phyloP scores from a whole-genome alignment of 2,113 vertebrate genomes.

The Sardina pilchardus region DNA sequence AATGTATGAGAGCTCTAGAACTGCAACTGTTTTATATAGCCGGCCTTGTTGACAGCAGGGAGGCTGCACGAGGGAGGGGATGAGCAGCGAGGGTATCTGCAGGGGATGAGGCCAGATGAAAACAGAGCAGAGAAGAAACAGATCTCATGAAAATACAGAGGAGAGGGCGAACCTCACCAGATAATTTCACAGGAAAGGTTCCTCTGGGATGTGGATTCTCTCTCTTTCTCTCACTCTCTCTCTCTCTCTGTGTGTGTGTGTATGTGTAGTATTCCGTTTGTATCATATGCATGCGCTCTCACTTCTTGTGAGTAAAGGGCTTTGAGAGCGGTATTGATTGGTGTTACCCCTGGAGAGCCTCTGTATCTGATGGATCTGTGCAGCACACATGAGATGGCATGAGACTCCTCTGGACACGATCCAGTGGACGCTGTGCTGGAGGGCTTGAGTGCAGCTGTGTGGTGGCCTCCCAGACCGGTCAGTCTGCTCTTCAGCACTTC shows the following conservation, averaged over 20 bases:
- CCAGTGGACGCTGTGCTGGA: not conserved
- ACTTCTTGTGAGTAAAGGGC: not conserved
- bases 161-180: no score
- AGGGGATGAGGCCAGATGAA: no score
- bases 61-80: no score
- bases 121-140: no score
- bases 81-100: no score
- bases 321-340: not conserved
- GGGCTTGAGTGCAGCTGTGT: not conserved
- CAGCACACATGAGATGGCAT: not conserved
- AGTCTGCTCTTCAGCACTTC: not conserved
- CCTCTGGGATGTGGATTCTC: not conserved
- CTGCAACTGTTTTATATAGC: not conserved
- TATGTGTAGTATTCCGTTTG: not conserved
- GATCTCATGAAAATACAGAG: no score
- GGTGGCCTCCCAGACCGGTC: not conserved
- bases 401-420: not conserved
- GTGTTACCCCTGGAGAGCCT: not conserved
- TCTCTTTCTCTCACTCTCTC: no score
- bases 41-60: not conserved
- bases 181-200: not conserved
- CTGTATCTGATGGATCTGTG: not conserved
- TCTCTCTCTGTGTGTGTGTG: not conserved
- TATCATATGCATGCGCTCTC: not conserved
- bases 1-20: not conserved